phyloP scores from a whole-genome alignment of 2,113 vertebrate species.

The Petroica traversi region DNA sequence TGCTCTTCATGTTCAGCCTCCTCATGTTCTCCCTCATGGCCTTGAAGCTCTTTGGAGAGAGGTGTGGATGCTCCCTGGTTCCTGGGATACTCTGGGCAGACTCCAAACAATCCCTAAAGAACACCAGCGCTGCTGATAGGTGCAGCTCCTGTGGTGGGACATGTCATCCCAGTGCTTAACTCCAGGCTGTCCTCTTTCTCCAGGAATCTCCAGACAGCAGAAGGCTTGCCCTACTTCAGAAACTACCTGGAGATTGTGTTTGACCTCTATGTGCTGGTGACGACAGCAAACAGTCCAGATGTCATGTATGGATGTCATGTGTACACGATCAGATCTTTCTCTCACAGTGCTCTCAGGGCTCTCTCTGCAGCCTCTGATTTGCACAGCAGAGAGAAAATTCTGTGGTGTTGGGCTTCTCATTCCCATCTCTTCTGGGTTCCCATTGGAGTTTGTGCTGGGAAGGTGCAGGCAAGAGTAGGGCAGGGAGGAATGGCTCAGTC shows the following conservation, averaged over 20 bases:
- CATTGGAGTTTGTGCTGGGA: background rate
- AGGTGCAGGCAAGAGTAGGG: background rate
- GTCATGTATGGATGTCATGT: slow-evolving; percentile 78
- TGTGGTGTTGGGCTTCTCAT: background rate
- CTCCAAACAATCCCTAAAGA: background rate
- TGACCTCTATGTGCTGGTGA: slow-evolving; percentile 92
- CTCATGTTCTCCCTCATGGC: slow-evolving; percentile 94
- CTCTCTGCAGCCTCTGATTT: background rate
- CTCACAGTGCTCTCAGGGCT: background rate
- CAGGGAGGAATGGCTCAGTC: rapidly evolving
- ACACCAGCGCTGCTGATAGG: background rate
- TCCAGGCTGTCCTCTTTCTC: background rate
- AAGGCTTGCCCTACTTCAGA: slow-evolving; percentile 84
- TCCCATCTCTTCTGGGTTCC: background rate
- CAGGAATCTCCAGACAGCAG: slow-evolving; percentile 81
- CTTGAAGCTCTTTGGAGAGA: slow-evolving; percentile 87
- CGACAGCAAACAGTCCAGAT: slow-evolving; percentile 91
- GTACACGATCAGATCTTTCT: background rate
- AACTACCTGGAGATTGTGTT: slow-evolving; percentile 86
- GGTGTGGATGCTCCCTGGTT: slow-evolving; percentile 61
- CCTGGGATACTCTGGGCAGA: rapidly evolving
- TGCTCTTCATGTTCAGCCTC: slow-evolving; percentile 92
- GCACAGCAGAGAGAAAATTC: background rate
- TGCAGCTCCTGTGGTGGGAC: background rate
- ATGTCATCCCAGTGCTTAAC: background rate